These are phyloP conservation scores for Meteorus sp. DNA, from an alignment of 1,140 invertebrate species.

Conservation along the genomic window DNA sequence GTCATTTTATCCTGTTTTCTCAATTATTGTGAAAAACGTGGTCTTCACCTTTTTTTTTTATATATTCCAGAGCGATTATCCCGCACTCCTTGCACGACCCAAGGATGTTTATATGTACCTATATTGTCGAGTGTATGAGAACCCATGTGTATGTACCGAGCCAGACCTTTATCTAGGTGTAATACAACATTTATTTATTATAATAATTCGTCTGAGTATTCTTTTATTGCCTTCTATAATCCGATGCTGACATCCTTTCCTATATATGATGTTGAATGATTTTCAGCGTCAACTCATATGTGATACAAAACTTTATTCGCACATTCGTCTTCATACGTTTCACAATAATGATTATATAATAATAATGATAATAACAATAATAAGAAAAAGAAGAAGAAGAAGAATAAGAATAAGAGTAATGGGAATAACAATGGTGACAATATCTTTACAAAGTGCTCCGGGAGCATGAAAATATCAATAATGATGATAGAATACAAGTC, in stretches of 20 bases:
- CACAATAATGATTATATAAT: too few species aligned
- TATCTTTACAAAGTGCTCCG: too few species aligned
- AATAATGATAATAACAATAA: too few species aligned
- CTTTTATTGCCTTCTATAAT: constrained; percentile 14
- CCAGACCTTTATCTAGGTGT: constrained; percentile 37
- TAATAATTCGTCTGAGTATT: constrained; percentile 22
- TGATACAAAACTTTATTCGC: too few species aligned
- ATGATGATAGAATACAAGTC: too few species aligned
- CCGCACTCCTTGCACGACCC: constrained; percentile 26
- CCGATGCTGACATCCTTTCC: not conserved
- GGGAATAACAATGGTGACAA: too few species aligned
- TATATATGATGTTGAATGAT: too few species aligned
- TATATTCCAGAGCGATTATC: constrained; percentile 26
- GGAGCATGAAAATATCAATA: too few species aligned
- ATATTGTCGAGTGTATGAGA: constrained; percentile 34
- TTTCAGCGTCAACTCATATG: too few species aligned
- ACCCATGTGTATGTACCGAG: constrained; percentile 38
- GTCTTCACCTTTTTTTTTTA: constrained; percentile 29
- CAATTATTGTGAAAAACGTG: not conserved
- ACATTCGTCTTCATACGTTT: too few species aligned
- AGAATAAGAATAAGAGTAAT: too few species aligned
- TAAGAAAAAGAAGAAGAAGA: too few species aligned
- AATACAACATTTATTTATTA: constrained; percentile 45
- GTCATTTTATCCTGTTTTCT: constrained; percentile 6
- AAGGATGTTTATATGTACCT: constrained; percentile 38